phyloP scores from a whole-genome alignment of 2,888 invertebrate genomes.

The Conops quadrifasciatus region DNA sequence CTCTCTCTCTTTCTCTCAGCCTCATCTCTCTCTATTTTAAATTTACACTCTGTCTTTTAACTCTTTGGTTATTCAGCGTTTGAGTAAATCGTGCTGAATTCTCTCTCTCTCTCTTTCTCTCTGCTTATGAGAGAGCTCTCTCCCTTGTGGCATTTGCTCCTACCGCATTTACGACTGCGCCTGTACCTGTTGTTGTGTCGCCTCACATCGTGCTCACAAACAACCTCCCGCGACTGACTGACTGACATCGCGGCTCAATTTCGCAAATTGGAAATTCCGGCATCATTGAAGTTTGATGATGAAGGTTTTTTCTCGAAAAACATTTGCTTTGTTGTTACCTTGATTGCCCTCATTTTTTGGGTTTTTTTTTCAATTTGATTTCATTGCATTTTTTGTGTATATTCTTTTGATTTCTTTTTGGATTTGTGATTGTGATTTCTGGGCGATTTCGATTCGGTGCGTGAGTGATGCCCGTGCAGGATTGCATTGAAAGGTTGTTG shows the following conservation, averaged over 20 bases:
- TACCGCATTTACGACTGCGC: background rate
- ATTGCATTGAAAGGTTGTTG: background rate
- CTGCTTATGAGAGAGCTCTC: background rate
- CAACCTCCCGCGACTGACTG: background rate
- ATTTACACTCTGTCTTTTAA: background rate
- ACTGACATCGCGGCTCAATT: conserved; percentile 28
- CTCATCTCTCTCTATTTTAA: background rate
- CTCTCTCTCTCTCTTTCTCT: background rate
- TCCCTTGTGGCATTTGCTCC: background rate
- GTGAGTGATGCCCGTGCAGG: background rate
- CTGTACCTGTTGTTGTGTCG: conserved; percentile 7
- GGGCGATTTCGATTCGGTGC: conserved; percentile 6
- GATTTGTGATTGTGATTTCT: background rate
- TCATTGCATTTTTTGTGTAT: background rate
- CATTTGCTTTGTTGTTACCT: conserved; percentile 15
- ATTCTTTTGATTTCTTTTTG: background rate
- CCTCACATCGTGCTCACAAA: background rate
- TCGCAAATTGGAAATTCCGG: conserved; percentile 28
- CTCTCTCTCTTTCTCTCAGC: too few relatives aligned
- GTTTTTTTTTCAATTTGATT: background rate
- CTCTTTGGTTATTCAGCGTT: background rate
- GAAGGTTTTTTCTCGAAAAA: conserved; percentile 5
- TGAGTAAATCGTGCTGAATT: background rate
- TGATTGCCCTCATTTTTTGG: conserved; percentile 9
- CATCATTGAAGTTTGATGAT: conserved; percentile 25